These are phyloP conservation scores for Poeciliopsis turrubarensis DNA, from an alignment of 2,113 vertebrate genomes.

Conservation along the genomic window DNA sequence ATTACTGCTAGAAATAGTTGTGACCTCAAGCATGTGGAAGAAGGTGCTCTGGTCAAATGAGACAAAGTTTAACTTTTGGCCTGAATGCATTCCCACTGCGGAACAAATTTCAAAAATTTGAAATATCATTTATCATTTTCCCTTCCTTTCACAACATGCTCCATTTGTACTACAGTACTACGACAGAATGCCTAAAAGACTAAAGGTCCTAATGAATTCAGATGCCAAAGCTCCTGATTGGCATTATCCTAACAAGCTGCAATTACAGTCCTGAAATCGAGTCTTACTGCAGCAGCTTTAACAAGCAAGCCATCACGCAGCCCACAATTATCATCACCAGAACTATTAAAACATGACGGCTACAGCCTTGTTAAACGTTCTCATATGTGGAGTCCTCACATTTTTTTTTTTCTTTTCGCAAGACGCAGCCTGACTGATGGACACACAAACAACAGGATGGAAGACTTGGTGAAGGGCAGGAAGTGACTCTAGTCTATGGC, in stretches of 20 bases:
- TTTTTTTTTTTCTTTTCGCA: conserved; percentile 35
- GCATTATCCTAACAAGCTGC: conserved; percentile 76
- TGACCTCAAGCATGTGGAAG: background rate
- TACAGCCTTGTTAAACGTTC: conserved; percentile 69
- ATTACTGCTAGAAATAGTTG: background rate
- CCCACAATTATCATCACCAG: conserved; percentile 78
- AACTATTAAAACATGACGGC: conserved; percentile 74
- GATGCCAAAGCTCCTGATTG: conserved; percentile 72
- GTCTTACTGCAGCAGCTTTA: conserved; percentile 72
- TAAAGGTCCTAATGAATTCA: conserved; percentile 32
- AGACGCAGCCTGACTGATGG: conserved; percentile 52
- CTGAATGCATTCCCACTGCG: too few species aligned
- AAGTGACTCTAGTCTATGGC: background rate
- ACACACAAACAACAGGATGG: conserved; percentile 25
- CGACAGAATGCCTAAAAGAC: conserved; percentile 12
- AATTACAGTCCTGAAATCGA: conserved; percentile 77
- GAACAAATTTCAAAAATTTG: too few species aligned
- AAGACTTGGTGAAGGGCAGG: background rate
- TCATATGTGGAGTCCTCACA: conserved; percentile 64
- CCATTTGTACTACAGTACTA: conserved; percentile 12
- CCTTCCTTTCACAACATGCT: too few species aligned
- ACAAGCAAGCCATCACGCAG: conserved; percentile 74
- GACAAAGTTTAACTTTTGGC: background rate
- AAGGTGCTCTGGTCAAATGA: background rate
- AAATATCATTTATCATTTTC: too few species aligned